phyloP scores from a whole-genome alignment of 2,888 invertebrate species.

The Amorpha juglandis region DNA sequence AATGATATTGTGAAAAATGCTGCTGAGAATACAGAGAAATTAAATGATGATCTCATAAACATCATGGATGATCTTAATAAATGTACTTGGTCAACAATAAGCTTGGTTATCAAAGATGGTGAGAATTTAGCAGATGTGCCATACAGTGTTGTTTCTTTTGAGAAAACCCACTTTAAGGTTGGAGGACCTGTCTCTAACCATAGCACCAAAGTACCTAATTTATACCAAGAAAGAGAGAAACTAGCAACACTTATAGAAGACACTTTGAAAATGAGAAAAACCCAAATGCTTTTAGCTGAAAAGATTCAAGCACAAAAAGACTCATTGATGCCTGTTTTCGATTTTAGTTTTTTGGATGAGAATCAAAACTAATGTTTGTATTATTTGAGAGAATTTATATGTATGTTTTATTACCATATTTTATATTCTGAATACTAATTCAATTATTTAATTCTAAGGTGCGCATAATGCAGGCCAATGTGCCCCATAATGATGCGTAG shows the following conservation, averaged over 20 bases:
- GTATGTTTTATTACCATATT: not conserved
- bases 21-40: constrained; percentile 65
- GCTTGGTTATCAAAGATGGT: constrained; percentile 64
- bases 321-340: constrained; percentile 59
- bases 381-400: not conserved
- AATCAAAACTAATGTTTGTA: constrained; percentile 14
- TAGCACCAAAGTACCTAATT: constrained; percentile 56
- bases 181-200: constrained; percentile 73
- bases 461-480: not conserved
- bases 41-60: constrained; percentile 55
- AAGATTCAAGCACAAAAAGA: constrained; percentile 66
- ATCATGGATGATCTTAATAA: constrained; percentile 66
- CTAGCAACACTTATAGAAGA: constrained; percentile 74
- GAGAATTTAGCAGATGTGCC: constrained; percentile 68
- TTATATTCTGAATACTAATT: not conserved
- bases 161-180: constrained; percentile 76
- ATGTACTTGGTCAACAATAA: constrained; percentile 74
- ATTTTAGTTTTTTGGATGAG: constrained; percentile 73
- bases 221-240: constrained; percentile 56
- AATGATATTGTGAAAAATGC: constrained; percentile 68
- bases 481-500: not conserved
- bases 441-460: too few relatives aligned
- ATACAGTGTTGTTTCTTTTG: constrained; percentile 76
- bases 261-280: constrained; percentile 69
- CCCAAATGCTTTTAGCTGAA: constrained; percentile 59